These are phyloP conservation scores for Leptinotarsa defecta DNA, from an alignment of 1,140 invertebrate species.

Conservation along the genomic window DNA sequence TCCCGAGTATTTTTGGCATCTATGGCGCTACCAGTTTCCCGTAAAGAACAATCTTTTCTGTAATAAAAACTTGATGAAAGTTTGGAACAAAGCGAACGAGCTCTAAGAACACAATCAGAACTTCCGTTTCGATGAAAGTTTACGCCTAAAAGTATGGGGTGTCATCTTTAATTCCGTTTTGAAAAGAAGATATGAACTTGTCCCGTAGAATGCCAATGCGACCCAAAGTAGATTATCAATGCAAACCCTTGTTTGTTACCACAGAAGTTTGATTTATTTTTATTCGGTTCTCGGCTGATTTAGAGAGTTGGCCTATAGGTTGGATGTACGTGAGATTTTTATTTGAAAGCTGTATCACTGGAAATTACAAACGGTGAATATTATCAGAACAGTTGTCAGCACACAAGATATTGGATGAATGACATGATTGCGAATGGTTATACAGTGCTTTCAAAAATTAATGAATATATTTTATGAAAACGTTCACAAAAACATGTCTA, in stretches of 20 bases:
- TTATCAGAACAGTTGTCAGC: no score
- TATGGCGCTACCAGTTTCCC: not conserved
- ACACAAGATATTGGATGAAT: no score
- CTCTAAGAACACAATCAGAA: constrained; percentile 22
- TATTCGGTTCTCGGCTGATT: not conserved
- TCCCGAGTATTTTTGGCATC: not conserved
- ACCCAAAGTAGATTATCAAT: constrained; percentile 15
- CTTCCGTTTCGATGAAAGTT: constrained; percentile 27
- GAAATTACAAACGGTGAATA: no score
- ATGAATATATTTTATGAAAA: no score
- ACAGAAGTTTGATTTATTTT: constrained; percentile 16
- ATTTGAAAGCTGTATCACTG: no score
- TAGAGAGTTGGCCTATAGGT: not conserved
- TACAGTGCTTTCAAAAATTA: no score
- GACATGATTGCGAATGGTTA: no score
- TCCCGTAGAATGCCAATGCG: constrained; percentile 3
- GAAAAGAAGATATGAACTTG: constrained; percentile 9
- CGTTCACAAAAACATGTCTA: no score
- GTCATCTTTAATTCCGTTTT: constrained; percentile 27
- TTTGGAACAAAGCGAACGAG: constrained; percentile 20
- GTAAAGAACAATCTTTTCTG: constrained; percentile 22
- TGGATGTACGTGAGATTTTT: no score
- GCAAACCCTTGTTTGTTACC: constrained; percentile 14
- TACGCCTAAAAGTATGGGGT: constrained; percentile 19
- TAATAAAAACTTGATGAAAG: constrained; percentile 25